These are phyloP conservation scores for Aix galericulata DNA, from an alignment of 2,113 vertebrate species.

Conservation along the genomic window DNA sequence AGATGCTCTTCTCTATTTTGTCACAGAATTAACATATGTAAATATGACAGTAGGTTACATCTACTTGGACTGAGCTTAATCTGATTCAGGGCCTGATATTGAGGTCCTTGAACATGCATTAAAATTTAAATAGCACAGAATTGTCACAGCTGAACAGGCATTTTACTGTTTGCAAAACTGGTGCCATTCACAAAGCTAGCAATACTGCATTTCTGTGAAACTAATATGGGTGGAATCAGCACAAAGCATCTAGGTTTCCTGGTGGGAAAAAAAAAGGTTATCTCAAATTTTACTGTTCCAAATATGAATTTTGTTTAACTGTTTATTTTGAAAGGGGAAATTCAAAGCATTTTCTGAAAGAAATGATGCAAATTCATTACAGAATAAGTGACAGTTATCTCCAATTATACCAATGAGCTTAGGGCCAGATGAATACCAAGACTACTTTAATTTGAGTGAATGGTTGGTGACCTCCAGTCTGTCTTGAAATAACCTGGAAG, in stretches of 20 bases:
- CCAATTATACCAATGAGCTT: neutral
- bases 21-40: conserved; percentile 15
- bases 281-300: neutral
- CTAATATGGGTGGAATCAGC: neutral
- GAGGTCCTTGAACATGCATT: neutral
- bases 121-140: neutral
- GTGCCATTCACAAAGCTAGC: neutral
- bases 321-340: neutral
- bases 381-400: neutral
- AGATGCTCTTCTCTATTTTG: neutral
- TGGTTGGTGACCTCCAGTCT: neutral
- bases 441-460: neutral
- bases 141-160: neutral
- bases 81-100: neutral
- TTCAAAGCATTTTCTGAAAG: neutral
- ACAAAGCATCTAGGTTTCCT: neutral
- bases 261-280: neutral
- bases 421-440: neutral
- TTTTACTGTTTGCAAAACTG: neutral
- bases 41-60: conserved; percentile 4
- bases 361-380: neutral
- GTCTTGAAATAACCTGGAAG: neutral
- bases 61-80: neutral
- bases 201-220: neutral
- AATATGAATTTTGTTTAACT: neutral